phyloP scores from a whole-genome alignment of 2,113 vertebrate genomes.

The Acinonyx jubatus region DNA sequence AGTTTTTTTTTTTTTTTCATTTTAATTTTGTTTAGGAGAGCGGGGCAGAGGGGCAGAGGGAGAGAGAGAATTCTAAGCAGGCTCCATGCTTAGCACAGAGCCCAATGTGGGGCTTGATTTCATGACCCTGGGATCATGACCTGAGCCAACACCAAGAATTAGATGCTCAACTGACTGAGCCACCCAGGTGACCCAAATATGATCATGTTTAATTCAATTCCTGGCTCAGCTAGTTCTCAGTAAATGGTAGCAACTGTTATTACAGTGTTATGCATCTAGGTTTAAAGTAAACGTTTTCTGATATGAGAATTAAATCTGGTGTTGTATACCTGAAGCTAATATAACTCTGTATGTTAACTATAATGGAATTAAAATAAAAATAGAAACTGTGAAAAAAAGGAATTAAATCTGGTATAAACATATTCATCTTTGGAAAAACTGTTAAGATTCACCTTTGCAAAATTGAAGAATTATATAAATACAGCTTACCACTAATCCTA shows the following conservation, averaged over 20 bases:
- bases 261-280: background rate
- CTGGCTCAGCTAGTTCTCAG: background rate
- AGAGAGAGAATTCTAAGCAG: no score
- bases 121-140: no score
- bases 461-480: background rate
- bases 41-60: no score
- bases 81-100: no score
- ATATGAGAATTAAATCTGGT: slow-evolving; percentile 12
- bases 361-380: background rate
- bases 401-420: slow-evolving; percentile 10
- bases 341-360: background rate
- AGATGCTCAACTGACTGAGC: no score
- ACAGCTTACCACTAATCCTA: background rate
- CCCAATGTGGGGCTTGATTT: no score
- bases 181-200: background rate
- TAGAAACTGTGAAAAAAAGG: background rate
- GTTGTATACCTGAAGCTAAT: background rate
- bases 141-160: no score
- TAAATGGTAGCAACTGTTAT: slow-evolving; percentile 24
- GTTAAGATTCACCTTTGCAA: background rate
- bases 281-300: slow-evolving; percentile 21
- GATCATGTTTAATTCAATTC: background rate
- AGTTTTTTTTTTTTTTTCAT: no score
- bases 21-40: no score
- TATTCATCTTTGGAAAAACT: background rate